Evolutionary conservation across 2,797 vertebrate species (phyloP), one percentile per base, ranked within the genome.

Genomic region (Spea hammondii): DNA sequence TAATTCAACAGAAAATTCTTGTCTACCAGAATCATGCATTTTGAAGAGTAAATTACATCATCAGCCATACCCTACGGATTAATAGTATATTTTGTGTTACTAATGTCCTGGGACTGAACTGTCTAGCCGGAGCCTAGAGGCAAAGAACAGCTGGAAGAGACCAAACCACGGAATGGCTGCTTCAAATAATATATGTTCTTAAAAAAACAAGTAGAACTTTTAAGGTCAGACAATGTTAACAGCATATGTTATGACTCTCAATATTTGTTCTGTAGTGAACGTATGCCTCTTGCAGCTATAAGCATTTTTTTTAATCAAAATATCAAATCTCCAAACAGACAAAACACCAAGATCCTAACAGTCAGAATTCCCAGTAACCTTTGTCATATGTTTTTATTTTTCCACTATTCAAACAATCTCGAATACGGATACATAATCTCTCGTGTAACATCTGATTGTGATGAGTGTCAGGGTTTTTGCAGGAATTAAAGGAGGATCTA

Each of bases 21-120:
- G 32, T 83, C 85, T 80, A 84, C 84, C 4, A 76, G 76, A 49
- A 81, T 75, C 49, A 65, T 76, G 62, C 6, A 55, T 65, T 53
- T 47, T 71, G 12, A 82, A 62, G 14, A 59, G 62, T 82, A 51
- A 32, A 65, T 6, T 67, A 76, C 54, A 76, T 79, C 65, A 65
- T 51, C 17, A 73, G n/a, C 47, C 62, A 59, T 59, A 10, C 46
- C 72, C 62, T 75, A 53, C 17, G 48, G 53, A 44, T 53, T 59
- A 65, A 5, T 74, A 67, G 47, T 66, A 79, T 71, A 49, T 51
- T 82, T 75, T 70, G 53, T 71, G 72, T 73, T 78, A 64, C 51
- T 74, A 67, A 70, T 64, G 75, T 74, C 70, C 70, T 75, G 53
- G 67, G 77, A 78, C 49, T 50, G 46, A 64, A 32, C 12, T 55